These are phyloP conservation scores for Murina feae DNA, from an alignment of 2,113 vertebrate genomes.

Conservation along the genomic window DNA sequence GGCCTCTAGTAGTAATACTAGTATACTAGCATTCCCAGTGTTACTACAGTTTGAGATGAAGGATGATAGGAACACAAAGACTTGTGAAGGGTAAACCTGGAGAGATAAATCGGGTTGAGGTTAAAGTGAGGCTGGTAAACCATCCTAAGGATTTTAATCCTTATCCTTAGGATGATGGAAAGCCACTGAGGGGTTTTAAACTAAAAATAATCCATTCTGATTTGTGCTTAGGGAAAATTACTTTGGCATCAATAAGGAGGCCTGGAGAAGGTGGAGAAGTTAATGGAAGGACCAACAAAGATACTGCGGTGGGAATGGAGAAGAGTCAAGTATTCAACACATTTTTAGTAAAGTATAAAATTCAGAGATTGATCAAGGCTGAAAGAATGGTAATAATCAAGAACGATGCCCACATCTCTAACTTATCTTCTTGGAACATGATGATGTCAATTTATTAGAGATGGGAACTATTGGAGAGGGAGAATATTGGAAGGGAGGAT, in stretches of 20 bases:
- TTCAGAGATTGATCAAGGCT: neutral
- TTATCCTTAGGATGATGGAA: neutral
- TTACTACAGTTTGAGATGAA: neutral
- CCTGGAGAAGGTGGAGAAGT: neutral
- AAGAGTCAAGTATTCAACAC: neutral
- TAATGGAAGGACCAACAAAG: neutral
- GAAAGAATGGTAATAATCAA: neutral
- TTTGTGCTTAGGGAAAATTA: neutral
- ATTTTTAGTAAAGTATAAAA: neutral
- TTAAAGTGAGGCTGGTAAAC: neutral
- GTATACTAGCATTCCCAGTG: neutral
- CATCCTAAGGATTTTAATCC: neutral
- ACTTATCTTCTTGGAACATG: neutral
- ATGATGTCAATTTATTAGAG: neutral
- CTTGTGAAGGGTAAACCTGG: neutral
- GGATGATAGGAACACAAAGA: neutral
- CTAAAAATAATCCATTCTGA: neutral
- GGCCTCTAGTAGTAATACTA: neutral
- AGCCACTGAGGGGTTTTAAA: neutral
- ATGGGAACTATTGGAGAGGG: neutral
- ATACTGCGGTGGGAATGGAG: neutral
- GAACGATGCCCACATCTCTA: neutral
- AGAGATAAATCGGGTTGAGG: neutral
- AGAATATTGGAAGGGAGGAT: neutral
- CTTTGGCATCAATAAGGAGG: neutral